Percentiles rank a stretch among this genome's conserved stretches.
Conservation (phyloP, 2,797 vertebrate genomes). For the Ciconia nigra region DNA sequence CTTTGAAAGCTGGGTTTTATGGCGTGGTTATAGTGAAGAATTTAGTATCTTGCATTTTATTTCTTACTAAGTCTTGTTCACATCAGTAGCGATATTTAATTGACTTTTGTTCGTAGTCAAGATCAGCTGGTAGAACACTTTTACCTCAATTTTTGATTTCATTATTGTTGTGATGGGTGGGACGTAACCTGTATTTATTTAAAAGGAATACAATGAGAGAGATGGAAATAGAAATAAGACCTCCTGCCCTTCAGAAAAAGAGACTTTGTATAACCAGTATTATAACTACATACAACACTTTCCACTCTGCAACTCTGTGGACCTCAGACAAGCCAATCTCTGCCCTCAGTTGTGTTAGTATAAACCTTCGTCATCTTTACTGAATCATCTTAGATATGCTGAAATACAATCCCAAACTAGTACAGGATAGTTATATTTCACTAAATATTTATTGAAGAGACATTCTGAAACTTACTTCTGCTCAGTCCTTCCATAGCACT, state of each 20-base stretch:
- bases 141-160: slow-evolving; percentile 76
- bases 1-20: slow-evolving; percentile 40
- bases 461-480: neutral
- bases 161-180: slow-evolving; percentile 33
- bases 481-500: neutral
- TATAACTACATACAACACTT: neutral
- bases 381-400: neutral
- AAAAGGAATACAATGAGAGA: neutral
- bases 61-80: slow-evolving; percentile 40
- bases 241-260: slow-evolving; percentile 30
- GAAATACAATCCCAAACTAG: neutral
- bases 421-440: neutral
- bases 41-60: neutral
- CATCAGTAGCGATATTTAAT: slow-evolving; percentile 48
- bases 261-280: slow-evolving; percentile 15
- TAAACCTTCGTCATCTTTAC: neutral
- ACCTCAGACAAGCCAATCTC: slow-evolving; percentile 33
- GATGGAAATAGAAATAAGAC: neutral
- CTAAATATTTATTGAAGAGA: neutral
- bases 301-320: slow-evolving; percentile 28
- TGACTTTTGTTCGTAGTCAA: slow-evolving; percentile 39
- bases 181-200: slow-evolving; percentile 13
- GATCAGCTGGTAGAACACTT: slow-evolving; percentile 72
- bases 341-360: slow-evolving; percentile 2
- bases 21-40: slow-evolving; percentile 38